These are phyloP conservation scores for Parthenolecanium corni DNA, from an alignment of 2,888 invertebrate species.

Conservation along the genomic window DNA sequence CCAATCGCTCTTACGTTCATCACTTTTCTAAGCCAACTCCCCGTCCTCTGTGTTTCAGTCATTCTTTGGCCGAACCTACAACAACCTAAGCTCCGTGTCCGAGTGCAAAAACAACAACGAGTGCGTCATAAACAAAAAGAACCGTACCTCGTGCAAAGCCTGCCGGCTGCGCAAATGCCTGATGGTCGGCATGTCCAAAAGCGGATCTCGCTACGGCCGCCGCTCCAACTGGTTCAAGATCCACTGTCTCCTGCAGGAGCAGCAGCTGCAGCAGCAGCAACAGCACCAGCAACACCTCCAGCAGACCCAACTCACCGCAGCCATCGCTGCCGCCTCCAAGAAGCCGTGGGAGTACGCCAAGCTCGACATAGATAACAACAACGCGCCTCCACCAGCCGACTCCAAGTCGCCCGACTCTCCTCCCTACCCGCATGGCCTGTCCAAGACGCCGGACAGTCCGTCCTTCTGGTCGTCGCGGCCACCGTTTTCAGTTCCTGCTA, in stretches of 20 bases:
- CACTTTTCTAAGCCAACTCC: no score
- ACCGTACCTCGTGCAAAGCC: conserved; percentile 82
- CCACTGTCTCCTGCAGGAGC: conserved; percentile 76
- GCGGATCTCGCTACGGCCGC: conserved; percentile 77
- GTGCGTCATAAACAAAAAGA: conserved; percentile 85
- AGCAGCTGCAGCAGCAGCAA: conserved; percentile 39
- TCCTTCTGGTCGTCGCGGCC: conserved; percentile 18
- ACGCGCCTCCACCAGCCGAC: not conserved
- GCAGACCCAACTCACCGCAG: not conserved
- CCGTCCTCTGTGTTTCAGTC: conserved; percentile 55
- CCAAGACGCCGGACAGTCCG: conserved; percentile 2
- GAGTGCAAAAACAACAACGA: conserved; percentile 84
- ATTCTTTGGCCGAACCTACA: conserved; percentile 84
- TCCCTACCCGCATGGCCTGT: not conserved
- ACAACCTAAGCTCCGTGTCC: conserved; percentile 74
- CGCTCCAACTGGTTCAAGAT: conserved; percentile 91
- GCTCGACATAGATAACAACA: conserved; percentile 26
- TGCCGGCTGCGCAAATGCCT: conserved; percentile 77
- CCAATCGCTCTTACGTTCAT: no score
- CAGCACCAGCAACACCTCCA: conserved; percentile 4
- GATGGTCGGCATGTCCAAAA: conserved; percentile 82
- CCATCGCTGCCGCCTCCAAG: not conserved
- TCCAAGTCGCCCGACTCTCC: conserved; percentile 7
- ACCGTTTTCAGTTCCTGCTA: conserved; percentile 12
- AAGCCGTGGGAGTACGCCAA: conserved; percentile 16